Evolutionary conservation across 2,888 invertebrate species (phyloP).

Genomic region (Hydropsyche betteni): DNA sequence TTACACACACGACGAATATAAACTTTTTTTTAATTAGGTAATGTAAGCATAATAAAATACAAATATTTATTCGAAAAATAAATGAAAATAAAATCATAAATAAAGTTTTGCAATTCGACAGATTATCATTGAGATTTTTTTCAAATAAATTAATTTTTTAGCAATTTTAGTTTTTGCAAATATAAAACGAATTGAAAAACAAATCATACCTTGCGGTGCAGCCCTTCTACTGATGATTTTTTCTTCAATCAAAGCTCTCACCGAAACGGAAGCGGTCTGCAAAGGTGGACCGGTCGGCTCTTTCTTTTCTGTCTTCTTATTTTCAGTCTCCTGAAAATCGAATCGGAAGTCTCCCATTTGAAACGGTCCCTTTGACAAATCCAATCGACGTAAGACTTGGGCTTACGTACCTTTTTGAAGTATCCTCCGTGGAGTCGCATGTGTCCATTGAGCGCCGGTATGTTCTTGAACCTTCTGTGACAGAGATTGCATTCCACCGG

Average conservation of each 20-base stretch:
- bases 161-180: too few relatives aligned
- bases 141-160: background rate
- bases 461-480: slow-evolving; percentile 95
- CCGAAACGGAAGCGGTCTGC: slow-evolving; percentile 92
- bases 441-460: slow-evolving; percentile 97
- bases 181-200: too few relatives aligned
- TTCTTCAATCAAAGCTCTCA: slow-evolving; percentile 89
- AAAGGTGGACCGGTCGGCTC: slow-evolving; percentile 84
- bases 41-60: too few relatives aligned
- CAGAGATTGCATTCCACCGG: slow-evolving; percentile 96
- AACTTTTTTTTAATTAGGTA: too few relatives aligned
- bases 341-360: background rate
- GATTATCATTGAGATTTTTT: background rate
- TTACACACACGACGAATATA: too few relatives aligned
- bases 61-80: too few relatives aligned
- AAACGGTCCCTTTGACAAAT: slow-evolving; percentile 26
- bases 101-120: background rate
- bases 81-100: too few relatives aligned
- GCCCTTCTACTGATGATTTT: slow-evolving; percentile 90
- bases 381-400: background rate
- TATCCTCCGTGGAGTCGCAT: slow-evolving; percentile 98
- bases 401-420: slow-evolving; percentile 81
- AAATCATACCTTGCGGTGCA: slow-evolving; percentile 56
- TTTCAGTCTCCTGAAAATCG: slow-evolving; percentile 76
- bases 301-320: slow-evolving; percentile 86